Base-by-base conservation (phyloP, 2,888 invertebrate genomes). In the Melitaea athalia region DNA sequence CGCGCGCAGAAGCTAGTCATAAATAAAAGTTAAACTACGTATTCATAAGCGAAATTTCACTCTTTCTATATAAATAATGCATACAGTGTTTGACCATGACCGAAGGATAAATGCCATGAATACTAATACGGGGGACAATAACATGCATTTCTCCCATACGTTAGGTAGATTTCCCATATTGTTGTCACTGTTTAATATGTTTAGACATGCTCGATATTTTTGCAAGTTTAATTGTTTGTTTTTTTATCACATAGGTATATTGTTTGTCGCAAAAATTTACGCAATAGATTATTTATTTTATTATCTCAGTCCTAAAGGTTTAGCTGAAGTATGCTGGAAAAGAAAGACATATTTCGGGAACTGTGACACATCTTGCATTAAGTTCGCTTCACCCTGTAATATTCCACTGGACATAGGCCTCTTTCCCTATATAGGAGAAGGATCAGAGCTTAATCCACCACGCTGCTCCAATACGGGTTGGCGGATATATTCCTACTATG, bases 41-140 rank as follows among this genome's bases (percentile, higher is more conserved):
- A 78, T 76, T 74, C 73, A 77, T 72, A 77, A 76, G 76, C 84
- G 79, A 84, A 83, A 85, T 91, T 91, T 91, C 91, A 90, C 91
- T 91, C 82, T 86, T 85, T 83, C 85, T 65, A 77, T 79, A 87
- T 91, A 85, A 87, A 91, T 91, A 88, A 91, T 91, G 82, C 87
- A 89, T 86, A 77, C 66, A 72, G 67, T 72, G 71, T 78, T 78
- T 86, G 87, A 82, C 89, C 87, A 81, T 85, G 84, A 87, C 85
- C 88, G 82, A 74, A 64, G 72, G 59, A 74, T 71, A 72, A 71
- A 64, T 73, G 75, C 64, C 68, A 70, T 77, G 90, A 82, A 89
- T 90, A 85, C 84, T 75, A 84, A 88, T 78, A 74, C 62, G 17
- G 69, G 61, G 75, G 68, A 84, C 84, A 84, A 84, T 84, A 77